Conservation (phyloP, 2,113 vertebrate species). For the Megaleporinus macrocephalus region DNA sequence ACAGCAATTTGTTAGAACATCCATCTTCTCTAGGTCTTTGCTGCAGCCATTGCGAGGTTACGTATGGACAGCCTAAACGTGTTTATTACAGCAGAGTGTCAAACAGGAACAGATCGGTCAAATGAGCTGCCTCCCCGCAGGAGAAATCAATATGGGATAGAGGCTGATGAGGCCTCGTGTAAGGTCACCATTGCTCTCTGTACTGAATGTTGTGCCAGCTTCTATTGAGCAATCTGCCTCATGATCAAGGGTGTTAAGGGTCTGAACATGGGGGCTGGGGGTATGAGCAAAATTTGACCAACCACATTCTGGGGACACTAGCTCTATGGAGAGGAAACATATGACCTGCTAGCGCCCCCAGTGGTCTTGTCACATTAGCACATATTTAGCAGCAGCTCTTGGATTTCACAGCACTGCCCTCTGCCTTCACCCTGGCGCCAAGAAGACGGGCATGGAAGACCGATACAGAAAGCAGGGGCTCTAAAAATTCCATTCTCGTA, state of each 20-base stretch:
- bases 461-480: not conserved
- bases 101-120: not conserved
- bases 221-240: slow-evolving; percentile 40
- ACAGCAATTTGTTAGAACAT: too few species aligned
- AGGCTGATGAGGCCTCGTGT: not conserved
- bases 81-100: not conserved
- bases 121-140: not conserved
- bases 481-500: not conserved
- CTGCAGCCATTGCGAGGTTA: not conserved
- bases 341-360: not conserved
- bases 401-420: slow-evolving; percentile 35
- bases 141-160: not conserved
- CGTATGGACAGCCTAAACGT: not conserved
- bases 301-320: slow-evolving; percentile 7
- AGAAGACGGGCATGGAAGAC: slow-evolving; percentile 36
- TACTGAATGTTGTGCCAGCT: not conserved
- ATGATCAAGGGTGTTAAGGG: not conserved
- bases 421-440: slow-evolving; percentile 47
- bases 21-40: not conserved
- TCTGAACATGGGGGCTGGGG: not conserved
- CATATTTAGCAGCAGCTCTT: slow-evolving; percentile 42
- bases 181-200: not conserved
- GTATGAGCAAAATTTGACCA: slow-evolving; percentile 13
- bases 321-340: not conserved
- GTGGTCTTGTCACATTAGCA: slow-evolving; percentile 26